Conservation (phyloP, 1,140 invertebrate genomes). For the Leptinotarsa defecta region DNA sequence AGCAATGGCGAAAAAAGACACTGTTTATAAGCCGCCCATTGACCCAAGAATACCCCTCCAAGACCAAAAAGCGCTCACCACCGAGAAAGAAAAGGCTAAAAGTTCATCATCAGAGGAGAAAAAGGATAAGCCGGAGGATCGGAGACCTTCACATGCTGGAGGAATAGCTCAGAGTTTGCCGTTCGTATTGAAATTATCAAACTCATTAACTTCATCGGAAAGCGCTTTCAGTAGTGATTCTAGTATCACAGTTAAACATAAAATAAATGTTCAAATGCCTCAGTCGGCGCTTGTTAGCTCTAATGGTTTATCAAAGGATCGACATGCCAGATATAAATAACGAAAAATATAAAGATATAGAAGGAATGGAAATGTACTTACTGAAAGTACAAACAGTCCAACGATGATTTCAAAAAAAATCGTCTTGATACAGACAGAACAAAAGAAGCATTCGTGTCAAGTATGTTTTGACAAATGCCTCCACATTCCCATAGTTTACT, state of each 20-base stretch:
- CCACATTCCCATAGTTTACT: neutral
- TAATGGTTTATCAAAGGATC: neutral
- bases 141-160: neutral
- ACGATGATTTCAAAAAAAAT: no score
- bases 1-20: conserved; percentile 31
- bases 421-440: neutral
- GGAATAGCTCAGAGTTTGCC: conserved; percentile 30
- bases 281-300: conserved; percentile 29
- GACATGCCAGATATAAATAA: neutral
- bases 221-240: conserved; percentile 43
- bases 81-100: conserved; percentile 18
- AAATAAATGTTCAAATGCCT: conserved; percentile 46
- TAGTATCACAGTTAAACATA: conserved; percentile 43
- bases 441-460: neutral
- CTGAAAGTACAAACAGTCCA: no score
- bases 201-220: conserved; percentile 37
- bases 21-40: conserved; percentile 50
- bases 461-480: neutral
- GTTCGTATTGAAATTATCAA: conserved; percentile 42
- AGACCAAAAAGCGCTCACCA: conserved; percentile 42
- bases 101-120: neutral
- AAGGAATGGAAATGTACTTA: no score
- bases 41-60: conserved; percentile 53
- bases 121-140: neutral
- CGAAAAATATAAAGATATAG: no score